Evolutionary conservation across 2,113 vertebrate genomes (phyloP).

Genomic region (Clinocottus analis): DNA sequence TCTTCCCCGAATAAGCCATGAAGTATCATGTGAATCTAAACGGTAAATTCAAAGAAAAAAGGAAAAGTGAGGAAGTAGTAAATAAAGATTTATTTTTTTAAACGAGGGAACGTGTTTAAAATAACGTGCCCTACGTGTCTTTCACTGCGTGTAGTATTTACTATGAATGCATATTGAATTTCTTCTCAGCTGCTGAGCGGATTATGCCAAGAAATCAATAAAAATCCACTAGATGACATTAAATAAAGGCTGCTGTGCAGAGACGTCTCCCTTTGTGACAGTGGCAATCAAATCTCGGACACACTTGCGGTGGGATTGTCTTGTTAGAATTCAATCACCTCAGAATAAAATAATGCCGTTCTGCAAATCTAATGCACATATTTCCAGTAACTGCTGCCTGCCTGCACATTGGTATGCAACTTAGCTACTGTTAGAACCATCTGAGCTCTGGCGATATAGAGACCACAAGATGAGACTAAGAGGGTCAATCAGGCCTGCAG

Average conservation of each 20-base stretch:
- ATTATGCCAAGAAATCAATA: constrained; percentile 17
- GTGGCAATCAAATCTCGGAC: background rate
- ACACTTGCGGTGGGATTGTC: background rate
- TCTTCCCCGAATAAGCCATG: background rate
- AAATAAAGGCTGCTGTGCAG: constrained; percentile 4
- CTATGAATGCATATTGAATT: constrained; percentile 5
- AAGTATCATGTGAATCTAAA: background rate
- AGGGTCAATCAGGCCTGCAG: background rate
- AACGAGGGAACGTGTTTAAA: background rate
- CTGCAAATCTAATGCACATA: background rate
- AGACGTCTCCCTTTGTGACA: background rate
- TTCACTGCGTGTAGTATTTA: background rate
- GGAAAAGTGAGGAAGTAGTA: too few relatives aligned
- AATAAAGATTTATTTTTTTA: too few relatives aligned
- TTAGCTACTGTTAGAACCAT: background rate
- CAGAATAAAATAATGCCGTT: background rate
- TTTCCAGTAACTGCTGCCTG: background rate
- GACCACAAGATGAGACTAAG: background rate
- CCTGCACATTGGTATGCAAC: background rate
- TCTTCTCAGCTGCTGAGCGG: background rate
- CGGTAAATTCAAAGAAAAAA: background rate
- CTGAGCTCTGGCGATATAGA: background rate
- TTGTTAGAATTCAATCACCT: background rate
- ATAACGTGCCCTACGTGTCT: background rate
- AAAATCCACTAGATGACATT: constrained; percentile 22